These are phyloP conservation scores for Geotrupes spiniger DNA, from an alignment of 2,888 invertebrate genomes.

Conservation along the genomic window DNA sequence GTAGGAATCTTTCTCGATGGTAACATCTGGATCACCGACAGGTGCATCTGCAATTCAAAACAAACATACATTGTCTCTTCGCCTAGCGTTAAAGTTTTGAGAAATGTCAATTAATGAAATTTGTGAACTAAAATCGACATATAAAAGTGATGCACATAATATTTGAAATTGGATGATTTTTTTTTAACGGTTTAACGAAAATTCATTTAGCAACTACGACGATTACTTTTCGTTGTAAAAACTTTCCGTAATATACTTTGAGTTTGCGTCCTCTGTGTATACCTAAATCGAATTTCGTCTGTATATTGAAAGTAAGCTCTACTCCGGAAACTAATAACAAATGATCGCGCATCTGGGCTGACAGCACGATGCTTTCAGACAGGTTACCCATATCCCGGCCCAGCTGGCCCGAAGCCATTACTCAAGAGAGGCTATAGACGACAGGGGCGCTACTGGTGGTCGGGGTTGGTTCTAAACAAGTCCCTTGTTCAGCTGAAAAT, in stretches of 20 bases:
- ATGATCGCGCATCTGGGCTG: slow-evolving; percentile 31
- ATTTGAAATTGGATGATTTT: too few species aligned
- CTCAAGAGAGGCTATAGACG: slow-evolving; percentile 10
- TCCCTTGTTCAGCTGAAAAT: background rate
- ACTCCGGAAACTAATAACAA: slow-evolving; percentile 26
- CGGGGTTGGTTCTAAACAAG: background rate
- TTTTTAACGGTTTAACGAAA: too few species aligned
- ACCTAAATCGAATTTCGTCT: too few species aligned
- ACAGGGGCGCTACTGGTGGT: too few species aligned
- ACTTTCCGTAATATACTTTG: too few species aligned
- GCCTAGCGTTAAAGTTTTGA: too few species aligned
- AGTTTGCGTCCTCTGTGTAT: too few species aligned
- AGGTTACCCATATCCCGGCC: slow-evolving; percentile 35
- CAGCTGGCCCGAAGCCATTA: slow-evolving; percentile 24
- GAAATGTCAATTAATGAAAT: too few species aligned
- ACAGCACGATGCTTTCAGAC: slow-evolving; percentile 36
- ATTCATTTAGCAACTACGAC: too few species aligned
- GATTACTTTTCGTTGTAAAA: too few species aligned
- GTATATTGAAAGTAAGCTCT: slow-evolving; percentile 9
- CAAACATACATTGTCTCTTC: slow-evolving; percentile 5
- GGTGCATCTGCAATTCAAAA: slow-evolving; percentile 61
- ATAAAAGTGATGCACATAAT: too few species aligned
- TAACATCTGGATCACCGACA: slow-evolving; percentile 63
- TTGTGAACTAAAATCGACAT: too few species aligned
- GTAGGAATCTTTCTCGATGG: slow-evolving; percentile 66